phyloP scores from a whole-genome alignment of 2,888 invertebrate genomes.

The Laspeyria flexula region DNA sequence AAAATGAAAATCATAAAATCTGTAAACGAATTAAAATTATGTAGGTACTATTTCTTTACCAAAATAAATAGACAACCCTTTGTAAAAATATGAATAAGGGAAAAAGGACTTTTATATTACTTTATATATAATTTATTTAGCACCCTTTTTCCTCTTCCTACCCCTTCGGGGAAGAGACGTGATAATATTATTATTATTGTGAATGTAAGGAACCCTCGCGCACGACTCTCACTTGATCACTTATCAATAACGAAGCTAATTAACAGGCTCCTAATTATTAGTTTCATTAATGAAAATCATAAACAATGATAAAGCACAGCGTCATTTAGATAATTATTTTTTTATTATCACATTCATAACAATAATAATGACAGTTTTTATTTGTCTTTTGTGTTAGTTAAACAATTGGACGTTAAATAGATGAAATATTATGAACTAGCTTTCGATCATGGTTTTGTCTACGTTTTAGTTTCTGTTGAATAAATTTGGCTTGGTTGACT shows the following conservation, averaged over 20 bases:
- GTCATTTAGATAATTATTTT: constrained; percentile 13
- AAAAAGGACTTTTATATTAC: no score
- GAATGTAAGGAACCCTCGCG: neutral
- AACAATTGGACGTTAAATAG: constrained; percentile 13
- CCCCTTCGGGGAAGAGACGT: no score
- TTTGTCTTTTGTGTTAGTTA: constrained; percentile 12
- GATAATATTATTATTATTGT: neutral
- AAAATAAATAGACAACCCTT: no score
- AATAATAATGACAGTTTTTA: constrained; percentile 10
- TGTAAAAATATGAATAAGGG: no score
- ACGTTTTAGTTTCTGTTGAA: no score
- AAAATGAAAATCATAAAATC: no score
- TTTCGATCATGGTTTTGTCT: no score
- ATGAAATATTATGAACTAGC: constrained; percentile 9
- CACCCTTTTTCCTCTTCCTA: no score
- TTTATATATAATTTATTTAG: no score
- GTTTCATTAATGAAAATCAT: constrained; percentile 42
- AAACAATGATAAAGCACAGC: constrained; percentile 31
- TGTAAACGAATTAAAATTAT: no score
- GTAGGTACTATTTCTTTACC: no score
- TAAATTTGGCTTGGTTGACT: no score
- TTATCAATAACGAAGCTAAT: constrained; percentile 46
- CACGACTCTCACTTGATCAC: neutral
- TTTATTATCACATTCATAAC: constrained; percentile 10
- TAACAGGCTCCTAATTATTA: constrained; percentile 44